Conservation (phyloP, 2,797 vertebrate species). For the Propithecus perrieri region DNA sequence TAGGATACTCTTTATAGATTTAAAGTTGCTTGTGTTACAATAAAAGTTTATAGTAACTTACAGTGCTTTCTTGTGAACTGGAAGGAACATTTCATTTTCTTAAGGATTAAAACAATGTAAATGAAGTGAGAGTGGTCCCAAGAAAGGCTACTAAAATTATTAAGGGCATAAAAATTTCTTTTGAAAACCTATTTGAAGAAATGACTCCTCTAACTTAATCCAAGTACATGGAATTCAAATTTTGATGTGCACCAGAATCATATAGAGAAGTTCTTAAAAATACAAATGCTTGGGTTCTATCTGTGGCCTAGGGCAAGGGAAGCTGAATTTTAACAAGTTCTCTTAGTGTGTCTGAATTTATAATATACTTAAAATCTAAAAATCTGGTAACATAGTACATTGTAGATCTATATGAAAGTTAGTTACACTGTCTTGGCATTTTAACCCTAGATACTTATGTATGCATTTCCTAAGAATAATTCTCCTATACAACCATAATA, state of each 20-base stretch:
- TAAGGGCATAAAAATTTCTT: background rate
- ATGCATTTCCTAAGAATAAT: background rate
- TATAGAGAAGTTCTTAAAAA: background rate
- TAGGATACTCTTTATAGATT: background rate
- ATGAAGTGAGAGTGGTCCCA: background rate
- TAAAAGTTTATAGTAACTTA: background rate
- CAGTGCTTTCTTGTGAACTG: background rate
- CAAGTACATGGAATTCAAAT: background rate
- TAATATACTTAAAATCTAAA: background rate
- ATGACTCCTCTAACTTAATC: background rate
- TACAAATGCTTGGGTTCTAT: background rate
- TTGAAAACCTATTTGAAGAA: background rate
- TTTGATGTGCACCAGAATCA: background rate
- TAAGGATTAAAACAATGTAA: background rate
- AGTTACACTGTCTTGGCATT: background rate
- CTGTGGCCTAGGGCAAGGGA: background rate
- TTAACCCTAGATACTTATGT: background rate
- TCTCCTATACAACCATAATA: background rate
- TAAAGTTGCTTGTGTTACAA: background rate
- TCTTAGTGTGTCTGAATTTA: background rate
- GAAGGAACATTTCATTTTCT: background rate
- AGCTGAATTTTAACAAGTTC: background rate
- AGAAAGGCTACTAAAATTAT: background rate
- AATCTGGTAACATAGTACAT: background rate
- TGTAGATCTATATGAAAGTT: background rate